A percentile compares a stretch with the other conserved stretches of the same genome.
These are phyloP conservation scores for Catalaphyllia jardinei DNA, from an alignment of 64 coral and sea anemone species.

Conservation along the genomic window DNA sequence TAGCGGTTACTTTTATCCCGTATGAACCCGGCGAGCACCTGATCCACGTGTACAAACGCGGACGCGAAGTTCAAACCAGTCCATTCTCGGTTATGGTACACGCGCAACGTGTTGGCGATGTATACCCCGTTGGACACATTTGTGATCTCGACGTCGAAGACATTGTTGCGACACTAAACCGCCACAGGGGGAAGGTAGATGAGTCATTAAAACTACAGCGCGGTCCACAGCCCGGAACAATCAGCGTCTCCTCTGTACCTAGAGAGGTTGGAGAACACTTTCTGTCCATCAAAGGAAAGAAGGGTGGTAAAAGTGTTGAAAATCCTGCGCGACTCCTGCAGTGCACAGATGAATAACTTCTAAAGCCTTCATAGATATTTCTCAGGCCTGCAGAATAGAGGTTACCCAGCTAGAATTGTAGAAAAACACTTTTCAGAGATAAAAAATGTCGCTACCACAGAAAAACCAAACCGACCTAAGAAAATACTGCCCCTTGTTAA, in stretches of 20 bases:
- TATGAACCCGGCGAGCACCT: slow-evolving; percentile 94
- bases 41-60: slow-evolving; percentile 86
- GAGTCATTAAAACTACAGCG: slow-evolving; percentile 75
- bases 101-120: slow-evolving; percentile 80
- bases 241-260: slow-evolving; percentile 87
- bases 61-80: slow-evolving; percentile 84
- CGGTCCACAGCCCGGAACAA: slow-evolving; percentile 74
- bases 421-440: no score
- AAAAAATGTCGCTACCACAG: no score
- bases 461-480: no score
- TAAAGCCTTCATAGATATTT: no score
- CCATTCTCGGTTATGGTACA: slow-evolving; percentile 97
- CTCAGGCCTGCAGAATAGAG: no score
- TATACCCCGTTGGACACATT: slow-evolving; percentile 89
- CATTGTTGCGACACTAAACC: slow-evolving; percentile 77
- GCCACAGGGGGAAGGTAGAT: slow-evolving; percentile 80
- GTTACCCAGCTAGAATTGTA: no score
- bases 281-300: slow-evolving; percentile 77
- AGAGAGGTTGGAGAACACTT: slow-evolving; percentile 90
- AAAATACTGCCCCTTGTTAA: no score
- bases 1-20: slow-evolving; percentile 77
- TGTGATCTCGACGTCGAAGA: slow-evolving; percentile 82
- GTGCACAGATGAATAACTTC: no score
- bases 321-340: no score
- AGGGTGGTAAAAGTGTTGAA: neutral